Percentiles rank a stretch among this genome's conserved stretches.
phyloP scores from a whole-genome alignment of 92 coral and sea anemone species.

The Umimayanthus kanabou region DNA sequence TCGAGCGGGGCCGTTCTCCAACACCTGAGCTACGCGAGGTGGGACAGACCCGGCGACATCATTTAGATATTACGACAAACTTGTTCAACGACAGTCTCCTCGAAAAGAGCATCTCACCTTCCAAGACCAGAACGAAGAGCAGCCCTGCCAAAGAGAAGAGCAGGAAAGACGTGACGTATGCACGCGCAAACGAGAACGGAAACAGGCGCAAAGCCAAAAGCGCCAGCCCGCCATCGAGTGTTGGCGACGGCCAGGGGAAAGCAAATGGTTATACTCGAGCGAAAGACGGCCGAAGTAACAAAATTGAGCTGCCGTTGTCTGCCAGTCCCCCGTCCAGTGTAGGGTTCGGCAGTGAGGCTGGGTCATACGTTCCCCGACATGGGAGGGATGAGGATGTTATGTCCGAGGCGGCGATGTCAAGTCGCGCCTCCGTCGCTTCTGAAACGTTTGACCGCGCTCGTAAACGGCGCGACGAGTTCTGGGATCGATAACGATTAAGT shows the following conservation, averaged over 20 bases:
- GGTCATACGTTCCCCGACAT: conserved; percentile 36
- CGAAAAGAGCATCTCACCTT: conserved; percentile 58
- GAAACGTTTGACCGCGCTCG: conserved; percentile 81
- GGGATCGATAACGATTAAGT: conserved; percentile 54
- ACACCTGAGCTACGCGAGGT: conserved; percentile 92
- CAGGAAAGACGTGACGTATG: conserved; percentile 22
- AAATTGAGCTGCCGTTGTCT: conserved; percentile 4
- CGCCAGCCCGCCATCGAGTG: conserved; percentile 56
- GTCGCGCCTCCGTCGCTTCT: conserved; percentile 82
- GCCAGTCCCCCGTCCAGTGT: conserved; percentile 36
- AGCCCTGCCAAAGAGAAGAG: not conserved
- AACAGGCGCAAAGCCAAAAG: conserved; percentile 14
- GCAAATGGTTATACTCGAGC: conserved; percentile 48
- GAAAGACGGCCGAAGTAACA: conserved; percentile 24
- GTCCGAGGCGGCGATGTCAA: conserved; percentile 85
- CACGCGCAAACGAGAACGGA: not conserved
- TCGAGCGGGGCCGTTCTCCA: conserved; percentile 96
- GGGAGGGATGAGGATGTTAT: conserved; percentile 76
- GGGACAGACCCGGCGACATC: conserved; percentile 87
- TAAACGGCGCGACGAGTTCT: conserved; percentile 77
- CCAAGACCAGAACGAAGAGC: conserved; percentile 48
- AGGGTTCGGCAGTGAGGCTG: conserved; percentile 39
- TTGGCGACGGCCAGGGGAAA: conserved; percentile 48
- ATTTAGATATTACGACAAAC: conserved; percentile 89
- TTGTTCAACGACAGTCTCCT: conserved; percentile 72